Evolutionary conservation across 2,113 vertebrate genomes (phyloP).

Genomic region (Neomonachus schauinslandi): DNA sequence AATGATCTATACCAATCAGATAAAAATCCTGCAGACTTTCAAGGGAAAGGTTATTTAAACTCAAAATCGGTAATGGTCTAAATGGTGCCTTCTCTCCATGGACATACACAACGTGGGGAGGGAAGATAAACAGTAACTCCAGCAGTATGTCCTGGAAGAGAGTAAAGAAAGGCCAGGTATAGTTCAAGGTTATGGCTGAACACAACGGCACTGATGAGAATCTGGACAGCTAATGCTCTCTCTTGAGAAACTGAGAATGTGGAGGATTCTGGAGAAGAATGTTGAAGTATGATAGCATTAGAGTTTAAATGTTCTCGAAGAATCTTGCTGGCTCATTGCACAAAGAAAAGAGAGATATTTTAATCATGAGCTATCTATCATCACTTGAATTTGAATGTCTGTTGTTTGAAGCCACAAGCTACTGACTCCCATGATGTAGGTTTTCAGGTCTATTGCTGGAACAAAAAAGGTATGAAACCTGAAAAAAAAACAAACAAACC

Average conservation of each 20-base stretch:
- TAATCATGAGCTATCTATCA: slow-evolving; percentile 73
- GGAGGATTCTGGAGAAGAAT: slow-evolving; percentile 46
- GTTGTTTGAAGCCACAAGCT: slow-evolving; percentile 77
- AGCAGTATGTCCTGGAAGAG: background rate
- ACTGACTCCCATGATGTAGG: slow-evolving; percentile 32
- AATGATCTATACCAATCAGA: slow-evolving; percentile 70
- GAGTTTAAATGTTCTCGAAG: slow-evolving; percentile 69
- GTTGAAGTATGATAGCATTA: slow-evolving; percentile 47
- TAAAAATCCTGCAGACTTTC: slow-evolving; percentile 78
- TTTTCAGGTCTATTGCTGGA: slow-evolving; percentile 63
- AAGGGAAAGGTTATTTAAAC: slow-evolving; percentile 83
- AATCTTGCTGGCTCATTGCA: slow-evolving; percentile 75
- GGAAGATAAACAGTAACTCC: slow-evolving; percentile 76
- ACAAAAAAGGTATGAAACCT: slow-evolving; percentile 39
- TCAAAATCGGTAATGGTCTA: slow-evolving; percentile 84
- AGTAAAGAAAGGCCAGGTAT: background rate
- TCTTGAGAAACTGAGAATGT: slow-evolving; percentile 57
- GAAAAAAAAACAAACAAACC: background rate
- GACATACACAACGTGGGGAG: slow-evolving; percentile 24
- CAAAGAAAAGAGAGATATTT: slow-evolving; percentile 75
- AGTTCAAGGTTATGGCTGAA: slow-evolving; percentile 63
- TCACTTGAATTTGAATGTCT: slow-evolving; percentile 71
- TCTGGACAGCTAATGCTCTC: slow-evolving; percentile 36
- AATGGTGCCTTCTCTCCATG: slow-evolving; percentile 78
- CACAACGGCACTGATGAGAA: background rate